Evolutionary conservation across 2,113 vertebrate species (phyloP).

Genomic region (Nestor notabilis): DNA sequence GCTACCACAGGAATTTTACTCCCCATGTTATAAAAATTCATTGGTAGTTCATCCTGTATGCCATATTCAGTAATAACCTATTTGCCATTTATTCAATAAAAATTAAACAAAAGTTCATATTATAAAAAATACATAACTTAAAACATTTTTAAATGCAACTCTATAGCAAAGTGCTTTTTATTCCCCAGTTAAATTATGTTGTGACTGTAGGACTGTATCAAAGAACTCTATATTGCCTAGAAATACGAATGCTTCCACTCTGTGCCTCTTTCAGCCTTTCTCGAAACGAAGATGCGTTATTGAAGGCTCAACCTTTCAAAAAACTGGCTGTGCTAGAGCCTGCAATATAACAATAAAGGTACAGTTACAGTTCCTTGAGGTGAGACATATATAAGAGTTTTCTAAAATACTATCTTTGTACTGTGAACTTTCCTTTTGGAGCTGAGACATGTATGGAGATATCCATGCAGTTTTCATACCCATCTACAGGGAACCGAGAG

Average conservation of each 20-base stretch:
- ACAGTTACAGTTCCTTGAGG: background rate
- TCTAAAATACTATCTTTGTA: background rate
- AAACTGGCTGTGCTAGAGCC: constrained; percentile 65
- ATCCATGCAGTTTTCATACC: background rate
- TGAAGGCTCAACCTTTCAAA: background rate
- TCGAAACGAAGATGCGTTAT: constrained; percentile 71
- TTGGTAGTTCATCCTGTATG: background rate
- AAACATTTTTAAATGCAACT: background rate
- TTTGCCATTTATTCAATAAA: background rate
- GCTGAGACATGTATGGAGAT: background rate
- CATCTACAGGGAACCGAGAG: background rate
- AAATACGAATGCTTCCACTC: background rate
- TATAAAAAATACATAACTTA: background rate
- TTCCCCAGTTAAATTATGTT: background rate
- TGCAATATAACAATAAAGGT: constrained; percentile 79
- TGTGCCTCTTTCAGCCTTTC: constrained; percentile 57
- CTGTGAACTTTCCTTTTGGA: background rate
- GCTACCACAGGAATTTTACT: background rate
- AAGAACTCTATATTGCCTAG: background rate
- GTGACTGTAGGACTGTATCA: background rate
- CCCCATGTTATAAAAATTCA: background rate
- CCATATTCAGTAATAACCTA: background rate
- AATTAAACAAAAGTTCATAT: background rate
- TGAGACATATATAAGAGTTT: background rate
- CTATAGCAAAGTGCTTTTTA: background rate